Percentiles rank a stretch among this genome's conserved stretches.
phyloP scores from a whole-genome alignment of 2,888 invertebrate genomes.

The Rhabditoides inermis region DNA sequence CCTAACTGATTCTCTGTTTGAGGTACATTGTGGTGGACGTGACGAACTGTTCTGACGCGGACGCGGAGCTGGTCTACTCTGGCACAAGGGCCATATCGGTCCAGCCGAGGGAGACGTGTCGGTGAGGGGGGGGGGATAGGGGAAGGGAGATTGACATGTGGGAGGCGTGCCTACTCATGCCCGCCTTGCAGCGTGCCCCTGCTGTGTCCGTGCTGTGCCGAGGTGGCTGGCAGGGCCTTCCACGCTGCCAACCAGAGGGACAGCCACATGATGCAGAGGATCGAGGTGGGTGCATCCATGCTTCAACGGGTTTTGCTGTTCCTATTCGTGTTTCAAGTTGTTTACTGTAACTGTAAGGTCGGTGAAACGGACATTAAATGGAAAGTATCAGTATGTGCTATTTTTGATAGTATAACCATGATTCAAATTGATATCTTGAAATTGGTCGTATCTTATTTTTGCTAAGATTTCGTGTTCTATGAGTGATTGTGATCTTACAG shows the following conservation, averaged over 20 bases:
- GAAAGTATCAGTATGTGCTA: too few relatives aligned
- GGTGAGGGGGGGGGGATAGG: too few relatives aligned
- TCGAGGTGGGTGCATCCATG: slow-evolving; percentile 33
- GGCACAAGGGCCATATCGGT: slow-evolving; percentile 36
- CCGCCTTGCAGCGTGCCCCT: slow-evolving; percentile 39
- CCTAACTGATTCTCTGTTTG: background rate
- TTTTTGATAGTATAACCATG: too few relatives aligned
- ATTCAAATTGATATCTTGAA: too few relatives aligned
- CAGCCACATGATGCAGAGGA: slow-evolving; percentile 48
- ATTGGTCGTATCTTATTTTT: background rate
- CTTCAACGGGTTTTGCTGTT: too few relatives aligned
- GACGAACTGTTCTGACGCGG: slow-evolving; percentile 44
- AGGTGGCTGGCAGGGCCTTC: slow-evolving; percentile 43
- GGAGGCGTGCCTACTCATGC: background rate
- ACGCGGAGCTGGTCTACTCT: slow-evolving; percentile 46
- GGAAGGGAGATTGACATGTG: background rate
- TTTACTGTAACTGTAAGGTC: too few relatives aligned
- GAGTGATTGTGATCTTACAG: background rate
- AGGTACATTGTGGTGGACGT: slow-evolving; percentile 49
- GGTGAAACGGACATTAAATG: too few relatives aligned
- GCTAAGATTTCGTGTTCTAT: too few relatives aligned
- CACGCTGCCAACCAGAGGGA: slow-evolving; percentile 40
- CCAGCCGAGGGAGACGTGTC: slow-evolving; percentile 47
- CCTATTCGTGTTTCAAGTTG: too few relatives aligned
- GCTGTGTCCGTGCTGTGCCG: slow-evolving; percentile 49